Percentiles rank a stretch among this genome's conserved stretches.
Evolutionary conservation across 2,888 invertebrate species (phyloP).

Genomic region (Troides helena): DNA sequence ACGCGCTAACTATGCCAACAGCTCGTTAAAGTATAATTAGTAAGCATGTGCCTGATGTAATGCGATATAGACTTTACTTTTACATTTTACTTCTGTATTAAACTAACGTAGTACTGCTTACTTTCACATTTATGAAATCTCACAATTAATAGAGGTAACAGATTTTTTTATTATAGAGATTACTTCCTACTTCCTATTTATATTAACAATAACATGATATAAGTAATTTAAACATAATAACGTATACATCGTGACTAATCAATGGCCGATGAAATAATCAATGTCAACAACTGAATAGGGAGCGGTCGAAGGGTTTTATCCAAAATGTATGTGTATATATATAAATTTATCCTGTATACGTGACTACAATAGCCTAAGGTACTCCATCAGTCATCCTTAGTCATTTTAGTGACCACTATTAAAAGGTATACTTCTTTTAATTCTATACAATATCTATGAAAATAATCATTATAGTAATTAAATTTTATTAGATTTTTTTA

Average conservation of each 20-base stretch:
- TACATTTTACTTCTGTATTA: conserved; percentile 4
- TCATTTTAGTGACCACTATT: conserved; percentile 14
- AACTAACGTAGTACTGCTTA: neutral
- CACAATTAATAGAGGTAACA: no score
- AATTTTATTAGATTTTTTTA: no score
- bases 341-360: neutral
- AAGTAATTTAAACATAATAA: neutral
- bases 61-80: conserved; percentile 48
- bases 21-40: conserved; percentile 59
- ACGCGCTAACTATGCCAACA: conserved; percentile 55
- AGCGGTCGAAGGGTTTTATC: conserved; percentile 4
- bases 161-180: no score
- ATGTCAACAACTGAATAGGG: conserved; percentile 6
- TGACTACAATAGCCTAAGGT: conserved; percentile 6
- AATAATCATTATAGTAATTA: no score
- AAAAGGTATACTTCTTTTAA: no score
- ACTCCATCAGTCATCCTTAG: conserved; percentile 6
- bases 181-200: neutral
- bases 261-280: conserved; percentile 13
- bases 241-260: conserved; percentile 14
- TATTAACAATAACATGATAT: neutral
- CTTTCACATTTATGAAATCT: conserved; percentile 2
- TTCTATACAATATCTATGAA: no score
- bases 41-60: conserved; percentile 47
- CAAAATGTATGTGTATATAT: neutral